Conservation (phyloP, 2,888 invertebrate species). For the Himalopsyche anomala region DNA sequence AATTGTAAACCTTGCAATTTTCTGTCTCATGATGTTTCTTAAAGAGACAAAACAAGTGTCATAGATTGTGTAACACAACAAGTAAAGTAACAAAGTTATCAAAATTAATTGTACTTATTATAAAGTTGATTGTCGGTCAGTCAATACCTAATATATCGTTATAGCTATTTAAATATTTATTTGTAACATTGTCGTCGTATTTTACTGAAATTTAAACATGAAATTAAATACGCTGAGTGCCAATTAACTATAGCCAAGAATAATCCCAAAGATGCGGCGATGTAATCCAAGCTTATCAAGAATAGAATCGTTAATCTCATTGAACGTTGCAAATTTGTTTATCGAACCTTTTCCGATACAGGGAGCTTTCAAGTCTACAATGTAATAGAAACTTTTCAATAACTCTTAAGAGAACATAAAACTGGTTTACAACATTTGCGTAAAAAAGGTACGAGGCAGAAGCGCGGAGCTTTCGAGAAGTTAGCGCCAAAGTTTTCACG, state of each 20-base stretch:
- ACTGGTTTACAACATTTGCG: constrained; percentile 34
- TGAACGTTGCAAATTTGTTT: constrained; percentile 10
- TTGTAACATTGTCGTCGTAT: too few relatives aligned
- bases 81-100: too few relatives aligned
- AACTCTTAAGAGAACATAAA: constrained; percentile 30
- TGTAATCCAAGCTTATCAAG: not conserved
- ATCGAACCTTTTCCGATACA: constrained; percentile 7
- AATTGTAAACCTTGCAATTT: too few relatives aligned
- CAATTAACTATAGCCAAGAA: not conserved
- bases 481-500: constrained; percentile 9
- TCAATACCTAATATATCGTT: too few relatives aligned
- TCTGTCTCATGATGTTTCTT: too few relatives aligned
- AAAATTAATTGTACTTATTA: too few relatives aligned
- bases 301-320: not conserved
- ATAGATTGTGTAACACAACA: too few relatives aligned
- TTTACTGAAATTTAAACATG: too few relatives aligned
- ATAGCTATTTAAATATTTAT: too few relatives aligned
- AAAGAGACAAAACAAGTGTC: too few relatives aligned
- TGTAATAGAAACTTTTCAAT: constrained; percentile 30
- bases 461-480: constrained; percentile 5
- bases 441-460: constrained; percentile 21
- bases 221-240: too few relatives aligned
- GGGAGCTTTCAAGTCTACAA: constrained; percentile 8
- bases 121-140: too few relatives aligned
- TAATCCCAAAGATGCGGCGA: not conserved